Percentiles rank a stretch among this genome's conserved stretches.
phyloP scores from a whole-genome alignment of 2,113 vertebrate genomes.

The Micronisus gabar region DNA sequence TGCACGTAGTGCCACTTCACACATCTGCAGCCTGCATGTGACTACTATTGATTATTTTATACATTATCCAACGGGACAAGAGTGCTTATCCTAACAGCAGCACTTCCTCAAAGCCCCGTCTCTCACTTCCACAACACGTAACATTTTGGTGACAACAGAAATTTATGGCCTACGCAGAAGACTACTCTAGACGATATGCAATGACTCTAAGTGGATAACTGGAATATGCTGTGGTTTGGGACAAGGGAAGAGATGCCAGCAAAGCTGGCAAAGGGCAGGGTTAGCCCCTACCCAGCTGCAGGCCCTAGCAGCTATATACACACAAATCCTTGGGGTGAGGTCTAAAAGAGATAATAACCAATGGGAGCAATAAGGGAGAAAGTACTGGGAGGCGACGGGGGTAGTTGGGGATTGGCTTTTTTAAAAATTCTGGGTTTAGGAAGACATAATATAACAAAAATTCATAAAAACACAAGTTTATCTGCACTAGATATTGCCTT shows the following conservation, averaged over 20 bases:
- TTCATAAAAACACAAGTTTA: neutral
- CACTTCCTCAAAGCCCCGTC: neutral
- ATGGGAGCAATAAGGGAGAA: neutral
- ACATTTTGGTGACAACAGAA: neutral
- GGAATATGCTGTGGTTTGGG: neutral
- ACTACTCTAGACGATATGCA: neutral
- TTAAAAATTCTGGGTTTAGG: neutral
- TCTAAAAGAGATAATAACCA: neutral
- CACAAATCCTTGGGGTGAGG: neutral
- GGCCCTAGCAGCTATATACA: neutral
- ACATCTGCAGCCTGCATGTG: neutral
- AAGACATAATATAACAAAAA: neutral
- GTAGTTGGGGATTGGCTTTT: neutral
- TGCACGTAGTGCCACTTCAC: neutral
- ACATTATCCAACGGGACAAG: neutral
- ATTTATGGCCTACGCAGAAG: neutral
- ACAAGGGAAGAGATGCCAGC: neutral
- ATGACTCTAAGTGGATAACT: neutral
- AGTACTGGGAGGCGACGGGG: neutral
- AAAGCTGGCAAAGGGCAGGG: neutral
- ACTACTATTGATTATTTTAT: neutral
- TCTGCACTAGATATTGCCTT: neutral
- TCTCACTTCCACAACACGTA: neutral
- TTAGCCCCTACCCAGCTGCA: neutral
- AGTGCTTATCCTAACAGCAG: neutral